Base-by-base conservation (phyloP, 2,888 invertebrate genomes). In the Pseudococcus longispinus region DNA sequence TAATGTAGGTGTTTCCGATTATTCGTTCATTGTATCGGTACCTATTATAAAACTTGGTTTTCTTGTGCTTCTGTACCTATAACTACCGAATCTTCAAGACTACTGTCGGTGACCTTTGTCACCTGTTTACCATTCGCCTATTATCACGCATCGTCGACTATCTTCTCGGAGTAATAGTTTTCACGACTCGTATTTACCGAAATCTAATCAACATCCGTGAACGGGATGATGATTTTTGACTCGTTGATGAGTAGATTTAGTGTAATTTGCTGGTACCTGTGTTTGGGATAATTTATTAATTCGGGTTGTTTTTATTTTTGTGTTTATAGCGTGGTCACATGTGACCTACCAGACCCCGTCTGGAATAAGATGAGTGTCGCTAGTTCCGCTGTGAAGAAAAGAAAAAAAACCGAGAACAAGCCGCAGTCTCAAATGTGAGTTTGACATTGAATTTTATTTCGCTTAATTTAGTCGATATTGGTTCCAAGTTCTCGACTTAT, bases 331-430 rank as follows among this genome's bases (percentile, higher is more conserved):
- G 77, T 80, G 77, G 77, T 86, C 86, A n/a, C 51, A 80, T 86
- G 86, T 86, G 86, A 86, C 86, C 86, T 46, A 86, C 86, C 86
- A 86, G 86, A 86, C 86, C 51, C 77, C 9, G 86, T 77, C 86
- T 86, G 86, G 86, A 86, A 80, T 86, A 86, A 86, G 80, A 86
- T 86, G 86, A 86, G 77, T 86, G 86, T 80, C 80, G 46, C 77
- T 44, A 86, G 80, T 86, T 86, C 86, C 77, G 86, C 80, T 15
- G 51, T 46, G 91, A 94, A 94, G 92, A 94, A 94, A 91, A 92
- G 94, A 90, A 93, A 94, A 92, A 94, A 94, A 92, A 92, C 92
- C 90, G 94, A 94, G 91, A 92, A 92, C 91, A 94, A 93, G 91
- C 92, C 93, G 89, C 93, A 93, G 90, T 93, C 93, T 89, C 93